Evolutionary conservation across 2,113 vertebrate genomes (phyloP).

Genomic region (Thunnus maccoyii): DNA sequence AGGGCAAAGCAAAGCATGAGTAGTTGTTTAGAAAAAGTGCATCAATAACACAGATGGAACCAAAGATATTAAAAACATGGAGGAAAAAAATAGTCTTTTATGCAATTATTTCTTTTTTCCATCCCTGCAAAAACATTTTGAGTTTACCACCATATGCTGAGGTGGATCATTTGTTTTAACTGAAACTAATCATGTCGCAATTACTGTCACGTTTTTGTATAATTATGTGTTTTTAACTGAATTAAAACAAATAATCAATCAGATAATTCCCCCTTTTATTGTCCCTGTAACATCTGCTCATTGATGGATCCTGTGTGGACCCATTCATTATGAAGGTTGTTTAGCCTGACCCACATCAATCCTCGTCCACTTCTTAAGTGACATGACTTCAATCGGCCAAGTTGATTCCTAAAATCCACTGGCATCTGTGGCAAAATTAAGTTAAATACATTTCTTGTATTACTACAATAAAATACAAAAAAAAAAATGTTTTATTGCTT

Average conservation of each 20-base stretch:
- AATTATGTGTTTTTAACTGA: conserved; percentile 76
- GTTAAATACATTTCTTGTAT: not conserved
- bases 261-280: conserved; percentile 61
- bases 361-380: conserved; percentile 42
- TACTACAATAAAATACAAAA: not conserved
- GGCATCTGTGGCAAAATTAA: not conserved
- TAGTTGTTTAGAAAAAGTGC: conserved; percentile 33
- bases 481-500: not conserved
- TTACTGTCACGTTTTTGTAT: conserved; percentile 78
- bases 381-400: conserved; percentile 44
- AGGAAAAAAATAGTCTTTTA: not conserved
- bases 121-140: conserved; percentile 36
- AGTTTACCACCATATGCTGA: conserved; percentile 59
- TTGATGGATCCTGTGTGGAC: conserved; percentile 39
- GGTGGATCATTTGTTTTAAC: conserved; percentile 75
- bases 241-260: conserved; percentile 83
- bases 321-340: conserved; percentile 37
- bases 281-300: conserved; percentile 79
- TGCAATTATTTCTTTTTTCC: conserved; percentile 11
- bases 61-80: conserved; percentile 35
- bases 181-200: conserved; percentile 78
- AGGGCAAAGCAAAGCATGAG: conserved; percentile 20
- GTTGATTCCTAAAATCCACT: conserved; percentile 36
- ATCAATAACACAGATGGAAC: conserved; percentile 28
- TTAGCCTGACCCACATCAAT: conserved; percentile 49